Evolutionary conservation across 2,888 invertebrate genomes (phyloP).

Genomic region (Rotaria macrura): DNA sequence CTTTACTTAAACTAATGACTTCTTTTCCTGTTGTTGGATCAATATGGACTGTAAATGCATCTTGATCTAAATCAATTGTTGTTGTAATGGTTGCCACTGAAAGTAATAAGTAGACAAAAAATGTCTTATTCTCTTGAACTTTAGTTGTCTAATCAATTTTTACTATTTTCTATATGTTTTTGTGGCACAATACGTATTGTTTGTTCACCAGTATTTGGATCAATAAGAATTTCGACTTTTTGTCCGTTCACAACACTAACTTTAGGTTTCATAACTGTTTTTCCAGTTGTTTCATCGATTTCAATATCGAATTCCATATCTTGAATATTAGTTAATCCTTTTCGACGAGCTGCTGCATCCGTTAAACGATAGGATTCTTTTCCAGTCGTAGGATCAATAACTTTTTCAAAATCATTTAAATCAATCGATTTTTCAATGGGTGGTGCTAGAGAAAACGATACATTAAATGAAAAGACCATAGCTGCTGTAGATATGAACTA

Average conservation of each 20-base stretch:
- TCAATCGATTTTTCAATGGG: background rate
- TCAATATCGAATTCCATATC: background rate
- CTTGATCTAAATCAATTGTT: background rate
- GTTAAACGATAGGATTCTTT: conserved; percentile 17
- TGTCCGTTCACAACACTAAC: no score
- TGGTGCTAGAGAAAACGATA: no score
- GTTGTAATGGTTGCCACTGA: background rate
- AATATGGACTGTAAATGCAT: background rate
- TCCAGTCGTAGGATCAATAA: conserved; percentile 29
- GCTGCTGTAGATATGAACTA: no score
- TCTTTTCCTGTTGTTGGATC: no score
- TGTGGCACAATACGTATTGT: background rate
- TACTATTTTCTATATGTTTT: background rate
- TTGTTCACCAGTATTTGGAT: background rate
- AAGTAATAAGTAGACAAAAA: no score
- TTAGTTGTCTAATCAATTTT: no score
- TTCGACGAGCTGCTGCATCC: background rate
- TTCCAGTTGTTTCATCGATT: no score
- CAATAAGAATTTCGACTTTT: no score
- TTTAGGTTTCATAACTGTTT: no score
- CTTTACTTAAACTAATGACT: no score
- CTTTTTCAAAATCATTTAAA: conserved; percentile 23
- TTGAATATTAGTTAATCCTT: background rate
- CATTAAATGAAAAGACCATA: no score
- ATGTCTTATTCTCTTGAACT: no score